Evolutionary conservation across 1,140 invertebrate species (phyloP).

Genomic region (Scaptomyza hsui): DNA sequence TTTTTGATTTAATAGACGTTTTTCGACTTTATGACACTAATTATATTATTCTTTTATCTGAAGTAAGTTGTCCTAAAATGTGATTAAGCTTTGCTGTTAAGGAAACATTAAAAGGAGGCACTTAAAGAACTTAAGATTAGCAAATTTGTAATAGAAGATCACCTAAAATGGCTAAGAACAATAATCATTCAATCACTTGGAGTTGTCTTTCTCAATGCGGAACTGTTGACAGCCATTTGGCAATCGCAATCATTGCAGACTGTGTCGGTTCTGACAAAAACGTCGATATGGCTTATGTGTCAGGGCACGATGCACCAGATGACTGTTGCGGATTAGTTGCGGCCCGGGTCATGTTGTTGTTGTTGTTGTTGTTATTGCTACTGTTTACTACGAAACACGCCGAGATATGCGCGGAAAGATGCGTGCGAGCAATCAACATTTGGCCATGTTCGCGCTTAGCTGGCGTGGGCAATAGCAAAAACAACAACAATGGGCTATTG

Average conservation of each 20-base stretch:
- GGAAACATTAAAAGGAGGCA: too few relatives aligned
- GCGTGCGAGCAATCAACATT: conserved; percentile 72
- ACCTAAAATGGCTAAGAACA: neutral
- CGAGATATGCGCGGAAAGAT: conserved; percentile 67
- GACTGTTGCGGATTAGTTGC: conserved; percentile 44
- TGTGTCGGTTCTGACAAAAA: conserved; percentile 38
- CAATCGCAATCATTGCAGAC: conserved; percentile 57
- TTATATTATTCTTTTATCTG: too few relatives aligned
- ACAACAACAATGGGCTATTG: conserved; percentile 14
- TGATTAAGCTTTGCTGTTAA: too few relatives aligned
- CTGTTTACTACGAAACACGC: conserved; percentile 66
- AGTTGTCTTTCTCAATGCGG: conserved; percentile 46
- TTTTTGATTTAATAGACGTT: too few relatives aligned
- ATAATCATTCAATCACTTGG: conserved; percentile 2
- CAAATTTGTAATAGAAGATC: neutral
- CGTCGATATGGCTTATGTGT: conserved; percentile 64
- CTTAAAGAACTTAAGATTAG: too few relatives aligned
- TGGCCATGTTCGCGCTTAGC: conserved; percentile 63
- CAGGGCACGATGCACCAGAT: conserved; percentile 55
- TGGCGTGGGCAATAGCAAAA: conserved; percentile 51
- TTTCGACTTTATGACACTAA: too few relatives aligned
- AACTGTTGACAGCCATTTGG: conserved; percentile 59
- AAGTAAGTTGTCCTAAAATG: too few relatives aligned
- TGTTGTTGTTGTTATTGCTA: conserved; percentile 28
- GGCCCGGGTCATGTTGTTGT: conserved; percentile 4